phyloP scores from a whole-genome alignment of 2,797 vertebrate genomes.

The Phaenicophaeus curvirostris region DNA sequence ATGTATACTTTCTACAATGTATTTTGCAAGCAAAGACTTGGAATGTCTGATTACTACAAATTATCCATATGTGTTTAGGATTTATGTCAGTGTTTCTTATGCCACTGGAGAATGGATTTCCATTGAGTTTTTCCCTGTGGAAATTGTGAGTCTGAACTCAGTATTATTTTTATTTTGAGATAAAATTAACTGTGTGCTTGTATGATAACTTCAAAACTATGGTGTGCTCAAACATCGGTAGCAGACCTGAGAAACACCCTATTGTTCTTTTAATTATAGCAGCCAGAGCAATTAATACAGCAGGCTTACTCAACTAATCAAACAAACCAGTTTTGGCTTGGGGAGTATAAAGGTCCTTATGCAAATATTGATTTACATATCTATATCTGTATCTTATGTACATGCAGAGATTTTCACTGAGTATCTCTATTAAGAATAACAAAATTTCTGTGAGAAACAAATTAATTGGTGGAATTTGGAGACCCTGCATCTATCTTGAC shows the following conservation, averaged over 20 bases:
- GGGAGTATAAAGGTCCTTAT: slow-evolving; percentile 25
- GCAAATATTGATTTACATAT: slow-evolving; percentile 34
- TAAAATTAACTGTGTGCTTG: slow-evolving; percentile 33
- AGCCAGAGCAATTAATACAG: slow-evolving; percentile 7
- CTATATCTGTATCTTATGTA: neutral
- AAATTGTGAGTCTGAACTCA: slow-evolving; percentile 16
- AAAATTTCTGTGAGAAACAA: neutral
- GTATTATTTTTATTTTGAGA: slow-evolving; percentile 41
- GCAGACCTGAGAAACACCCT: slow-evolving; percentile 14
- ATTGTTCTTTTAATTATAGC: slow-evolving; percentile 27
- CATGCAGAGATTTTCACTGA: neutral
- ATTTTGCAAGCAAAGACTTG: slow-evolving; percentile 33
- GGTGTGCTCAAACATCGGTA: neutral
- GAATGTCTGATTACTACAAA: slow-evolving; percentile 67
- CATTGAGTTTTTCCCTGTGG: slow-evolving; percentile 42
- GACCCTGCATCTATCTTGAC: neutral
- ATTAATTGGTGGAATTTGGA: slow-evolving; percentile 3
- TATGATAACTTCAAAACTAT: slow-evolving; percentile 12
- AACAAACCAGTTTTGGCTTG: slow-evolving; percentile 44
- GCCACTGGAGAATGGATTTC: slow-evolving; percentile 45
- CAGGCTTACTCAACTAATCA: slow-evolving; percentile 35
- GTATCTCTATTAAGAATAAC: neutral
- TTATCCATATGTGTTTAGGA: slow-evolving; percentile 73
- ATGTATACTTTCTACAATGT: neutral
- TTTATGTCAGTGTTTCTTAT: slow-evolving; percentile 49